Evolutionary conservation across 1,140 invertebrate species (phyloP), one percentile per base, ranked within the genome.

Genomic region (Tetranychus urticae): DNA sequence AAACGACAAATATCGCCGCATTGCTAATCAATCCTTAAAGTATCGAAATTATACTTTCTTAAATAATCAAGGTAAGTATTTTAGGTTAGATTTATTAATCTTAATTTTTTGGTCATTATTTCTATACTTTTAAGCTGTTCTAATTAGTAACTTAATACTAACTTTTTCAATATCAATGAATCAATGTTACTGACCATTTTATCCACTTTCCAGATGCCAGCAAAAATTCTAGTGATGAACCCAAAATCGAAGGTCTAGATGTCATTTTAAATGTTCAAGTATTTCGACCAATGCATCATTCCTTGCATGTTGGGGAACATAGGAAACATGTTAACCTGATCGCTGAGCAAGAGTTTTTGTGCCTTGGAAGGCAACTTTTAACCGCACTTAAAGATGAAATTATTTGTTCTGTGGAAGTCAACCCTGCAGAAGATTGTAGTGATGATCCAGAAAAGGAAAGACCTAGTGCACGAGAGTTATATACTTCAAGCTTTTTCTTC

Each of bases 401-500:
- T 59, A 71, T 68, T 1, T 88, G 85, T 68, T 65, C 78, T 14
- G 80, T 80, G 62, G 82, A 86, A 70, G 69, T 77, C 31, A 73
- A 75, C 8, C 47, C 79, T 59, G 72, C 78, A 42, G 72, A 75
- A 34, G 83, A 85, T 64, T 72, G 79, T 3, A 83, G 82, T 66
- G 66, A 78, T 5, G 68, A 77, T 59, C 79, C 80, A 0, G 69
- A 77, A 8, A 63, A 70, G 0, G 60, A 69, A 5, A 63, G 63
- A 35, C 64, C 71, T 2, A 69, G 69, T 12, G 75, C 78, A 33
- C 78, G 78, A 70, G 77, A 82, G 62, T 54, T 80, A 33, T 82
- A 81, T 66, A 80, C 78, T 64, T 82, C 84, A 0, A 80, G 80
- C 0, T 84, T 85, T 68, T 81, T 87, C 67, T 87, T 81, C 67